Evolutionary conservation across 2,888 invertebrate species (phyloP).

Genomic region (Acanthacorydalis orientalis): DNA sequence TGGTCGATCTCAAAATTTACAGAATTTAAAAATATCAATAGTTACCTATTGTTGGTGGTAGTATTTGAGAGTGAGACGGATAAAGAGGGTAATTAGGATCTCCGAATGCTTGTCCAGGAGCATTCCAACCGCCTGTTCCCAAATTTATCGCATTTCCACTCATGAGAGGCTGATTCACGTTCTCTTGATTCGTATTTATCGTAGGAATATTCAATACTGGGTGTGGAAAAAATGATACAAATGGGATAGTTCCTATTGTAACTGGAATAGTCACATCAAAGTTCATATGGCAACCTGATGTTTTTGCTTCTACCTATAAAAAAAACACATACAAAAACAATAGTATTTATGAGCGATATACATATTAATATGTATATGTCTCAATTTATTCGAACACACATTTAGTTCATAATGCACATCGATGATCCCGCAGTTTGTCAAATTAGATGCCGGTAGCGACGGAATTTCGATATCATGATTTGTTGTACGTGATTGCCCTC

Average conservation of each 20-base stretch:
- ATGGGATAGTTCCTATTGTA: conserved; percentile 58
- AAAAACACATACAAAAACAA: conserved; percentile 3
- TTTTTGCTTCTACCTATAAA: conserved; percentile 38
- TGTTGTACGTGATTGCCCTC: conserved; percentile 42
- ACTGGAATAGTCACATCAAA: conserved; percentile 46
- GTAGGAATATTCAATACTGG: too few relatives aligned
- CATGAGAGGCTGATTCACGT: too few relatives aligned
- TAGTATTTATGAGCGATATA: neutral
- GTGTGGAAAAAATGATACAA: too few relatives aligned
- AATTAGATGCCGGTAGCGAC: conserved; percentile 59
- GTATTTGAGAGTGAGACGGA: conserved; percentile 18
- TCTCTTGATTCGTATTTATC: too few relatives aligned
- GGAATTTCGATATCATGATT: conserved; percentile 49
- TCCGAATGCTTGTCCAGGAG: conserved; percentile 9
- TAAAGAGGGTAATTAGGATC: conserved; percentile 12
- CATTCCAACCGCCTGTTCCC: conserved; percentile 23
- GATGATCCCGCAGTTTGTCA: conserved; percentile 57
- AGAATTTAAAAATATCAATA: too few relatives aligned
- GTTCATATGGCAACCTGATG: conserved; percentile 48
- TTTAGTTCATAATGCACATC: conserved; percentile 58
- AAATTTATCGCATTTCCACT: neutral
- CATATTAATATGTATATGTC: too few relatives aligned
- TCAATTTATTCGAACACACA: conserved; percentile 24
- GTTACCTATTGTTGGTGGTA: conserved; percentile 34
- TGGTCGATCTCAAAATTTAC: neutral